These are phyloP conservation scores for Probaryconus sp. DNA, from an alignment of 1,140 invertebrate genomes.

Conservation along the genomic window DNA sequence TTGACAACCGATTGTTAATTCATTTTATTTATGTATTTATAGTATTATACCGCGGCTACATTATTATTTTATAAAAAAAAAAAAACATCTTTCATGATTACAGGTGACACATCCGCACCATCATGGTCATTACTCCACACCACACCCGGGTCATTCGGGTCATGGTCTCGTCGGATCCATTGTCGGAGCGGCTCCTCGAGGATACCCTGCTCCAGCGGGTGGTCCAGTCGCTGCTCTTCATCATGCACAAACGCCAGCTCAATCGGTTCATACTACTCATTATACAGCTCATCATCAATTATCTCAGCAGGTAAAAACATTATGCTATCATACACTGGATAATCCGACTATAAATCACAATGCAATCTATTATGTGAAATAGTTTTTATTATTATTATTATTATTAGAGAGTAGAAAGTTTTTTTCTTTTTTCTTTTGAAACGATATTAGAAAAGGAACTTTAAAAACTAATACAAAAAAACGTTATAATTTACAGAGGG, in stretches of 20 bases:
- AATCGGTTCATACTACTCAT: conserved; percentile 72
- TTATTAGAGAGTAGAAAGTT: too few relatives aligned
- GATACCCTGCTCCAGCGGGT: conserved; percentile 70
- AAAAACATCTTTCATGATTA: conserved; percentile 6
- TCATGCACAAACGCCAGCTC: conserved; percentile 70
- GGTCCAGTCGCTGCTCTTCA: conserved; percentile 71
- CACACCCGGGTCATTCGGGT: conserved; percentile 69
- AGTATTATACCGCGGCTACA: too few relatives aligned
- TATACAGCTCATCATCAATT: conserved; percentile 74
- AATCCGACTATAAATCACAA: too few relatives aligned
- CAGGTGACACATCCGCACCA: conserved; percentile 73
- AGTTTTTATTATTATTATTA: too few relatives aligned
- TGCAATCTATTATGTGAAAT: too few relatives aligned
- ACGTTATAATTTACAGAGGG: conserved; percentile 66
- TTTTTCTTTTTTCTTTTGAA: too few relatives aligned
- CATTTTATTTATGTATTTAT: too few relatives aligned
- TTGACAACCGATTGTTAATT: too few relatives aligned
- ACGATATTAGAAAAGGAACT: too few relatives aligned
- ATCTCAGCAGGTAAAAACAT: conserved; percentile 69
- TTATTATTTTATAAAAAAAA: not conserved
- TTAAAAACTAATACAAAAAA: too few relatives aligned
- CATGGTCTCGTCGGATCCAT: conserved; percentile 71
- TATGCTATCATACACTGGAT: not conserved
- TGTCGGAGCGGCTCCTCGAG: conserved; percentile 70
- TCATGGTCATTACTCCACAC: conserved; percentile 70